Conservation (phyloP, 2,888 invertebrate genomes). For the Chrysodeixis includens region DNA sequence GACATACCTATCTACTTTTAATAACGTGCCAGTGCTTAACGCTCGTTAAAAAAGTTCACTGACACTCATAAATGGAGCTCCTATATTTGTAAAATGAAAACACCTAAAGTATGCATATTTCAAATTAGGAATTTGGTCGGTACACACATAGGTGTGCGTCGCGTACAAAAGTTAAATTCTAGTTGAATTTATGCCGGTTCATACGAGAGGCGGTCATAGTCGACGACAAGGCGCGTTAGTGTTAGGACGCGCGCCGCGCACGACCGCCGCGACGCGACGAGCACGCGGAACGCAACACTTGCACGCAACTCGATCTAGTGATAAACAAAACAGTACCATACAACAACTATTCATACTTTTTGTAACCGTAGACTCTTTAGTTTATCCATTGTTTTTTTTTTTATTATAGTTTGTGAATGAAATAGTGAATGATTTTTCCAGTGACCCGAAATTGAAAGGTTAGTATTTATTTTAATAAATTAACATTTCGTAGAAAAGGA, state of each 20-base stretch:
- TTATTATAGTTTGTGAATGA: constrained; percentile 68
- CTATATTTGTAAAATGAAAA: constrained; percentile 25
- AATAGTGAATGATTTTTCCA: constrained; percentile 74
- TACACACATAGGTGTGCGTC: constrained; percentile 56
- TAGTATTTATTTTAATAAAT: constrained; percentile 69
- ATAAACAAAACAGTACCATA: constrained; percentile 51
- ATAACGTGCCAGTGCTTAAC: background rate
- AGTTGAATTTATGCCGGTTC: constrained; percentile 68
- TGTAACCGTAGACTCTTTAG: constrained; percentile 34
- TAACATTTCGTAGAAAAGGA: constrained; percentile 31
- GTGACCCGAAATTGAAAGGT: constrained; percentile 75
- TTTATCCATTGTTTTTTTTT: constrained; percentile 24
- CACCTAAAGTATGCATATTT: constrained; percentile 35
- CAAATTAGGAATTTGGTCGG: constrained; percentile 52
- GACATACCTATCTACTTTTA: background rate
- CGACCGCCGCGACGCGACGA: constrained; percentile 58
- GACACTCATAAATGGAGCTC: constrained; percentile 17
- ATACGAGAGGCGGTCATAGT: constrained; percentile 72
- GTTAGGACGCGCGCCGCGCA: constrained; percentile 73
- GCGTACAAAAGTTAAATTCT: constrained; percentile 68
- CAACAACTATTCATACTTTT: constrained; percentile 40
- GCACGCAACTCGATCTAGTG: constrained; percentile 60
- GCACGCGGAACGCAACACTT: constrained; percentile 71
- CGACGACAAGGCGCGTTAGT: constrained; percentile 75
- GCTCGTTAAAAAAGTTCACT: background rate